Evolutionary conservation across 2,113 vertebrate genomes (phyloP).

Genomic region (Pseudorasbora parva): DNA sequence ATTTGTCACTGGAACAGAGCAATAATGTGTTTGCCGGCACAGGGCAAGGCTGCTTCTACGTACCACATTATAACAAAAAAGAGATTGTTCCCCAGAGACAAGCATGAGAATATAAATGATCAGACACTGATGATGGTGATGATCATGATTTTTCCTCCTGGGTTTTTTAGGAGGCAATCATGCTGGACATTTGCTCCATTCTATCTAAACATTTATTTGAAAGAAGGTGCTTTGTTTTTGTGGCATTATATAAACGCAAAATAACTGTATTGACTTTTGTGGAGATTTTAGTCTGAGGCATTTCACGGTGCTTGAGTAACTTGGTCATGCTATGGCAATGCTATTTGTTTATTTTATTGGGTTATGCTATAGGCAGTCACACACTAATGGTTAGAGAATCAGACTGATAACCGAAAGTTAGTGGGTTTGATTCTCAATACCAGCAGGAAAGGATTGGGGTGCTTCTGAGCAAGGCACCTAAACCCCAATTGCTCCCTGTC

Average conservation of each 20-base stretch:
- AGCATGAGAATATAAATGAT: constrained; percentile 34
- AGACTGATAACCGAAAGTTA: no score
- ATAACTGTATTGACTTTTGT: background rate
- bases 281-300: background rate
- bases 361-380: no score
- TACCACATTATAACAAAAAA: constrained; percentile 62
- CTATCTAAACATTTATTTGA: background rate
- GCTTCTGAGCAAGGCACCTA: no score
- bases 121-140: background rate
- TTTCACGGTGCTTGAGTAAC: background rate
- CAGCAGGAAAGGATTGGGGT: no score
- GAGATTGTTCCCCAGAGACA: constrained; percentile 17
- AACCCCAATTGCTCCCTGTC: no score
- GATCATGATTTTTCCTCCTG: background rate
- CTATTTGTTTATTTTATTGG: no score
- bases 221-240: background rate
- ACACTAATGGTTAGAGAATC: no score
- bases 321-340: background rate
- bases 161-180: background rate
- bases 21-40: constrained; percentile 70
- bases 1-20: constrained; percentile 69
- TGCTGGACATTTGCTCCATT: constrained; percentile 7
- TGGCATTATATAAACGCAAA: background rate
- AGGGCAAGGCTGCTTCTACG: constrained; percentile 67
- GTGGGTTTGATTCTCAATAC: no score